Conservation (phyloP, 2,888 invertebrate species). For the Papilio demoleus region DNA sequence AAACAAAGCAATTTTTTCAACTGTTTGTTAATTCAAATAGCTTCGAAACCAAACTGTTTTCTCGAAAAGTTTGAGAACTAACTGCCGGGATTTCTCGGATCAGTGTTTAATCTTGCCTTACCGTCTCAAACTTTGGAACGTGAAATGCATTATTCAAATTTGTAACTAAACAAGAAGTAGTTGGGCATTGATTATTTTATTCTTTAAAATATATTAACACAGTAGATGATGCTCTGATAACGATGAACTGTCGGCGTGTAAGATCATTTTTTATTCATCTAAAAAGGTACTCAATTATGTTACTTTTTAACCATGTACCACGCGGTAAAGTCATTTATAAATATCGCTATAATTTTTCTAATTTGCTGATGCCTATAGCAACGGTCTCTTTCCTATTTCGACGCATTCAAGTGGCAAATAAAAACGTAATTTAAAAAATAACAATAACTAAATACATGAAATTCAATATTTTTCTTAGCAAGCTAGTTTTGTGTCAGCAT, state of each 20-base stretch:
- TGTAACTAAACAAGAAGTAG: slow-evolving; percentile 14
- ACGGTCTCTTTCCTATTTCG: no score
- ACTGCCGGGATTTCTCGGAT: slow-evolving; percentile 1
- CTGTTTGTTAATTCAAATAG: slow-evolving; percentile 25
- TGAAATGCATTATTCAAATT: slow-evolving; percentile 24
- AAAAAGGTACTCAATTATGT: background rate
- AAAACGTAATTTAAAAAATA: no score
- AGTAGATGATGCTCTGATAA: background rate
- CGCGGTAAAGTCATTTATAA: no score
- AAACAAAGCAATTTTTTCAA: background rate
- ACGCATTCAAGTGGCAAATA: no score
- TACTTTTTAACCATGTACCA: no score
- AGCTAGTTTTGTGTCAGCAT: slow-evolving; percentile 5
- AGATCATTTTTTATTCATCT: background rate
- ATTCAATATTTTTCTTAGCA: slow-evolving; percentile 1
- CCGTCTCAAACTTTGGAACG: slow-evolving; percentile 9
- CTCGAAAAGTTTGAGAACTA: slow-evolving; percentile 20
- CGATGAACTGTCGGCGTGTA: background rate
- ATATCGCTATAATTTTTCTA: no score
- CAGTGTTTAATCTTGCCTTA: slow-evolving; percentile 25
- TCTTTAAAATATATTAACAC: background rate
- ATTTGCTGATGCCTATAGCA: no score
- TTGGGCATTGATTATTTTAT: slow-evolving; percentile 4
- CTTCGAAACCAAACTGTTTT: slow-evolving; percentile 17
- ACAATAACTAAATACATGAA: background rate